Percentiles rank a stretch among this genome's conserved stretches.
Conservation (phyloP, 2,888 invertebrate species). For the Drosophila borborema region DNA sequence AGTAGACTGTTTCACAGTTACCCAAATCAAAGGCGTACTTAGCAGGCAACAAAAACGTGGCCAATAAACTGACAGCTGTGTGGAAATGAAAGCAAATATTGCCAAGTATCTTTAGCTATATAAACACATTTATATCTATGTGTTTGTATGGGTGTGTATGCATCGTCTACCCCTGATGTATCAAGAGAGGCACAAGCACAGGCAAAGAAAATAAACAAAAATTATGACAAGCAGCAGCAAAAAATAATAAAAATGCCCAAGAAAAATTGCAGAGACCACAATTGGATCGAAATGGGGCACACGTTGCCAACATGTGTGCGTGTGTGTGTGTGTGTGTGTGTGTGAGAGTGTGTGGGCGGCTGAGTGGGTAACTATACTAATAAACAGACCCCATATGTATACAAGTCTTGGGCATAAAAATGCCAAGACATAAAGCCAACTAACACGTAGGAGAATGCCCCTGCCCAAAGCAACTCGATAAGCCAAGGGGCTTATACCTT, state of each 20-base stretch:
- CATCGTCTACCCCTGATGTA: slow-evolving; percentile 46
- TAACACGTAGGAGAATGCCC: slow-evolving; percentile 38
- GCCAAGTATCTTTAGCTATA: slow-evolving; percentile 29
- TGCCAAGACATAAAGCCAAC: slow-evolving; percentile 68
- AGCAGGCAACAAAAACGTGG: slow-evolving; percentile 32
- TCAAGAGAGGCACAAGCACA: slow-evolving; percentile 56
- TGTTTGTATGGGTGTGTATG: neutral
- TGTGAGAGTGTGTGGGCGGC: slow-evolving; percentile 32
- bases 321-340: neutral
- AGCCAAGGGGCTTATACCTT: slow-evolving; percentile 34
- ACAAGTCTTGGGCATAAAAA: slow-evolving; percentile 66
- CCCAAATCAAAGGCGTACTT: slow-evolving; percentile 44
- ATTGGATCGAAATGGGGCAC: slow-evolving; percentile 30
- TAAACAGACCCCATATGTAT: slow-evolving; percentile 62
- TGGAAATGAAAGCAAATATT: slow-evolving; percentile 44
- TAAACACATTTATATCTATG: neutral
- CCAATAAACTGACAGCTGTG: slow-evolving; percentile 68
- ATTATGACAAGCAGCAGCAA: slow-evolving; percentile 70
- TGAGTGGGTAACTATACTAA: slow-evolving; percentile 50
- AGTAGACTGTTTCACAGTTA: slow-evolving; percentile 16
- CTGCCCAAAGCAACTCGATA: slow-evolving; percentile 27
- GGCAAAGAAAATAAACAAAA: slow-evolving; percentile 74
- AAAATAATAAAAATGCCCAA: slow-evolving; percentile 66
- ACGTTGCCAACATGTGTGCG: slow-evolving; percentile 20
- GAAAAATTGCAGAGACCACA: slow-evolving; percentile 60